These are phyloP conservation scores for Rotaria sp. DNA, from an alignment of 2,888 invertebrate species.

Conservation along the genomic window DNA sequence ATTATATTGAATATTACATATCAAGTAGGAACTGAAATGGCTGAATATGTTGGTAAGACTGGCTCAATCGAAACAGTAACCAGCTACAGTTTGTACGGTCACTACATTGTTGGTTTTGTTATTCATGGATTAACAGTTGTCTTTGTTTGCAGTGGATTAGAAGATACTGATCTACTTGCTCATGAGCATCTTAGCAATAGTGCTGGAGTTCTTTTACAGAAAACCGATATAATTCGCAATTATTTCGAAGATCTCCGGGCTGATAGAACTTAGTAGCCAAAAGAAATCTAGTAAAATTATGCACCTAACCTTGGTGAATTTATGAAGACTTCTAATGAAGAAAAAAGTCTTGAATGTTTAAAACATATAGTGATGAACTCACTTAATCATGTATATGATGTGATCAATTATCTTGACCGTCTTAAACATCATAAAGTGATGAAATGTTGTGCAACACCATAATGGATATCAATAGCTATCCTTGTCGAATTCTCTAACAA, in stretches of 20 bases:
- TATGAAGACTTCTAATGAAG: slow-evolving; percentile 42
- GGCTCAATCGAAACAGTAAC: slow-evolving; percentile 44
- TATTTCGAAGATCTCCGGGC: slow-evolving; percentile 47
- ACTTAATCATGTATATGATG: slow-evolving; percentile 47
- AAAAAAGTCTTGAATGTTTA: slow-evolving; percentile 46
- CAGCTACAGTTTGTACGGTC: slow-evolving; percentile 51
- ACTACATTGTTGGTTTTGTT: slow-evolving; percentile 51
- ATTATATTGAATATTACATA: slow-evolving; percentile 46
- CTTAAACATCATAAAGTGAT: slow-evolving; percentile 47
- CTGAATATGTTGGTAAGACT: slow-evolving; percentile 44
- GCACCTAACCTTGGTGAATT: not conserved
- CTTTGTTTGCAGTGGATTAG: slow-evolving; percentile 46
- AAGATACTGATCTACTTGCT: slow-evolving; percentile 43
- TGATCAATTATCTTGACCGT: slow-evolving; percentile 46
- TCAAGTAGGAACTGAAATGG: slow-evolving; percentile 50
- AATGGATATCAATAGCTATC: slow-evolving; percentile 52
- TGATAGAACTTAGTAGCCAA: slow-evolving; percentile 49
- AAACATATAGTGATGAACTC: slow-evolving; percentile 49
- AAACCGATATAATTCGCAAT: slow-evolving; percentile 50
- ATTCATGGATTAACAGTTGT: slow-evolving; percentile 48
- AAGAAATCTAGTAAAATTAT: slow-evolving; percentile 43
- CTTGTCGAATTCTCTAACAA: slow-evolving; percentile 50
- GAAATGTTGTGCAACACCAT: slow-evolving; percentile 51
- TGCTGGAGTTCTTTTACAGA: slow-evolving; percentile 50
- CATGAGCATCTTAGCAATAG: slow-evolving; percentile 46